Percentiles rank a stretch among this genome's conserved stretches.
Conservation (phyloP, 2,113 vertebrate species). For the Gymnobelideus leadbeateri region DNA sequence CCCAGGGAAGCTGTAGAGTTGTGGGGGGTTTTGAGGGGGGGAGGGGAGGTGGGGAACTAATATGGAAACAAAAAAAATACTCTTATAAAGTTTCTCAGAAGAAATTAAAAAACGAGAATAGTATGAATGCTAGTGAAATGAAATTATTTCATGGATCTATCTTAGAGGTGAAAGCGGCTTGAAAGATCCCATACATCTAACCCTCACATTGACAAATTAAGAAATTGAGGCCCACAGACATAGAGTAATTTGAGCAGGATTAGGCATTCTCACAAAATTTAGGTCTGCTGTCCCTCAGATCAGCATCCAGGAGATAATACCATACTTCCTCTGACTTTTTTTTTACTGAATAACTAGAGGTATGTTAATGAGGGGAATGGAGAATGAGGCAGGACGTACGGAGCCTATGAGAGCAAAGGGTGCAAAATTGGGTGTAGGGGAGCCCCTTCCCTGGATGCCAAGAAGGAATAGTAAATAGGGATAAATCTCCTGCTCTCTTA, state of each 20-base stretch:
- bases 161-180: not conserved
- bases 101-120: conserved; percentile 63
- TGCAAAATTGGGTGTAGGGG: not conserved
- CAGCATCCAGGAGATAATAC: not conserved
- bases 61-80: conserved; percentile 66
- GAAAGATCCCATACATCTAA: not conserved
- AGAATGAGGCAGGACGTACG: not conserved
- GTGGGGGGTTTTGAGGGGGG: not conserved
- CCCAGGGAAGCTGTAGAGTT: conserved; percentile 52
- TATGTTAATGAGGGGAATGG: not conserved
- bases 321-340: not conserved
- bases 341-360: not conserved
- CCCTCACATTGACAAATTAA: not conserved
- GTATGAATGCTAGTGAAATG: not conserved
- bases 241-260: not conserved
- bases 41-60: conserved; percentile 24
- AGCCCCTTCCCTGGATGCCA: not conserved
- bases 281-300: not conserved
- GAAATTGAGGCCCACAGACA: not conserved
- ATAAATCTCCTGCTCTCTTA: not conserved
- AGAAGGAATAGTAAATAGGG: not conserved
- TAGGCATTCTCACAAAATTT: not conserved
- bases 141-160: not conserved
- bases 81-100: conserved; percentile 39
- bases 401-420: not conserved